phyloP scores from a whole-genome alignment of 2,797 vertebrate genomes.

The Acrocephalus scirpaceus region DNA sequence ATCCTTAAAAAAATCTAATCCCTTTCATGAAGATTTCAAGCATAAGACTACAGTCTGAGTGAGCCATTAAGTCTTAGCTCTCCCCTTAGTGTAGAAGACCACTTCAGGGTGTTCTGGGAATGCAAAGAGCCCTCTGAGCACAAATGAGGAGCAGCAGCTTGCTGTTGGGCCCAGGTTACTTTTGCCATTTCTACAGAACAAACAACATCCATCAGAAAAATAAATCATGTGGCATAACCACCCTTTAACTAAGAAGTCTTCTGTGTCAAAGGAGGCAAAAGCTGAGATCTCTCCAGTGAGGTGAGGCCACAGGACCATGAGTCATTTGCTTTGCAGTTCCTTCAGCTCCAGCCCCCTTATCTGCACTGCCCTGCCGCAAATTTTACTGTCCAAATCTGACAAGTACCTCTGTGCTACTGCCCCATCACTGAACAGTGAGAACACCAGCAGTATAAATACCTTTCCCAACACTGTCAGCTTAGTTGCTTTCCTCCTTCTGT shows the following conservation, averaged over 20 bases:
- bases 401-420: background rate
- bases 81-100: background rate
- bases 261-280: background rate
- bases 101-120: background rate
- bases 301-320: background rate
- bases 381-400: background rate
- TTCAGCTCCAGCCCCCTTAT: background rate
- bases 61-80: background rate
- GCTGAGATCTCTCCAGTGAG: background rate
- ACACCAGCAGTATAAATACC: background rate
- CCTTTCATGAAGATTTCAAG: background rate
- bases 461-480: background rate
- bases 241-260: background rate
- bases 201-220: background rate
- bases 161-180: background rate
- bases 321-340: background rate
- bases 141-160: background rate
- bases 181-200: background rate
- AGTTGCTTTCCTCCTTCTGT: background rate
- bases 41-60: background rate
- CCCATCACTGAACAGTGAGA: background rate
- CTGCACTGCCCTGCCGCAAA: background rate
- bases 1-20: background rate
- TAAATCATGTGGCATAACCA: background rate
- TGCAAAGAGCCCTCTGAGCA: background rate